Base-by-base conservation (phyloP, 2,797 vertebrate genomes). In the Spondyliosoma cantharus region DNA sequence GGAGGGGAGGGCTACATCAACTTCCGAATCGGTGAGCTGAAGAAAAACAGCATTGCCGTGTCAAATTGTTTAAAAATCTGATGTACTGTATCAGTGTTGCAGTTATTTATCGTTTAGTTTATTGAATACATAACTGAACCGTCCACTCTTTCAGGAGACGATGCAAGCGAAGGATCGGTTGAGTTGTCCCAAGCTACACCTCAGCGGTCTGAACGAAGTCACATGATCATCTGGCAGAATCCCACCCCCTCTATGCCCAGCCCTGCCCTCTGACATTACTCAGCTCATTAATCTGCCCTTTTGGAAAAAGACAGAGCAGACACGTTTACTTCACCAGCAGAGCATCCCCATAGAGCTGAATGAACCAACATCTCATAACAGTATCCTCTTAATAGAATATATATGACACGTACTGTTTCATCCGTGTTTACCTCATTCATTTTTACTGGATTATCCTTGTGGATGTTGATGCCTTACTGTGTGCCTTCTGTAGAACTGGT, bases 1-100 rank as follows among this genome's bases (percentile, higher is more conserved):
- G 96, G 96, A 82, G 96, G 96, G 69, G 96, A 97, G 86, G 96
- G 96, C 49, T 96, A 97, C 89, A 95, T 97, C 62, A 96, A 97
- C 84, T 96, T 96, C 80, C 88, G 95, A 49, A 96, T 97, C 42
- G 96, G 96, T 96, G 83, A 93, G 94, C 82, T 65, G 9, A 69
- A 61, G 37, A 19, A 7, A 74, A 79, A 63, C 58, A 15, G n/a
- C 0, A 13, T 3, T 52, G 0, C 25, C 13, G 4, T 67, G 5
- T 58, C 1, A 53, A 9, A 70, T 70, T 11, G 2, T 65, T 69
- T 46, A n/a, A 62, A 75, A 15, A 3, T 17, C 6, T 37, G 3
- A 61, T 13, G 9, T 42, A 14, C 54, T 69, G 8, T 9, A 42
- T 62, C 12, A 22, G 13, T 0, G 14, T 48, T 68, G 32, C 7